A percentile compares a stretch with the other conserved stretches of the same genome.
Evolutionary conservation across 2,113 vertebrate genomes (phyloP).

Genomic region (Sula dactylatra): DNA sequence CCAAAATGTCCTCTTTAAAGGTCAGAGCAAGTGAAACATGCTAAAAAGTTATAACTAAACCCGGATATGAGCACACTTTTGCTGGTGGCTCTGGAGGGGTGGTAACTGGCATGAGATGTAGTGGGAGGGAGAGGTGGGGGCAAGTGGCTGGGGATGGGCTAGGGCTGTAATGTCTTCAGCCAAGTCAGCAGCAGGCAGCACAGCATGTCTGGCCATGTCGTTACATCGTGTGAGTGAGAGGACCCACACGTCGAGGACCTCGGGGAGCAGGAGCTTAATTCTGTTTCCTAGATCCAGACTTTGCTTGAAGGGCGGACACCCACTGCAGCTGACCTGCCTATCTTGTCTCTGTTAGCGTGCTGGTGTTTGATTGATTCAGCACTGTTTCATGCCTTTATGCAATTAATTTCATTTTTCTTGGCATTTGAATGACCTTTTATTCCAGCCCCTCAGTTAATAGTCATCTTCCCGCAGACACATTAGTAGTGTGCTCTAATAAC

Average conservation of each 20-base stretch:
- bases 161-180: background rate
- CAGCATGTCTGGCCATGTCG: background rate
- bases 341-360: background rate
- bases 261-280: background rate
- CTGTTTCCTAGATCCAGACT: background rate
- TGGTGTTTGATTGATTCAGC: background rate
- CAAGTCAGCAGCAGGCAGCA: background rate
- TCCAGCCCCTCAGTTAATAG: background rate
- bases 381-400: background rate
- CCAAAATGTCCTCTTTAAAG: background rate
- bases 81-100: background rate
- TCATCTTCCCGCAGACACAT: background rate
- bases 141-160: background rate
- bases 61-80: rapidly evolving
- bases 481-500: background rate
- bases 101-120: background rate
- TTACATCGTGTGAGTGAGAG: background rate
- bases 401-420: conserved; percentile 17
- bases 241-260: background rate
- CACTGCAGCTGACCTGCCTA: background rate
- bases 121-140: background rate
- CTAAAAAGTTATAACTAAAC: background rate
- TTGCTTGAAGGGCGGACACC: background rate
- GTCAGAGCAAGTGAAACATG: background rate
- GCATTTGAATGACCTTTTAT: conserved; percentile 26